Evolutionary conservation across 2,797 vertebrate species (phyloP).

Genomic region (Paratrypauchen microcephalus): DNA sequence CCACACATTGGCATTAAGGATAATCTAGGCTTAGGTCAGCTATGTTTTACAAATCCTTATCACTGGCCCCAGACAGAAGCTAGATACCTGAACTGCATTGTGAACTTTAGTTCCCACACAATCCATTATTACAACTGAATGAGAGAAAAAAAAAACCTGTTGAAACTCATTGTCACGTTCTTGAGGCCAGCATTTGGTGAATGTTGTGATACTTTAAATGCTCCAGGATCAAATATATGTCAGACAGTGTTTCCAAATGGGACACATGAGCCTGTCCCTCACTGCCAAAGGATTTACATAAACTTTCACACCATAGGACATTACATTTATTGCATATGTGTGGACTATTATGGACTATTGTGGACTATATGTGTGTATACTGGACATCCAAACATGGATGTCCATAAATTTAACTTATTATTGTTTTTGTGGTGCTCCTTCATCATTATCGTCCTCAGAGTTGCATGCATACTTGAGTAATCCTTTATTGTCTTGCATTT

Average conservation of each 20-base stretch:
- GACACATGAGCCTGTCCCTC: constrained; percentile 16
- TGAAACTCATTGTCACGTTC: constrained; percentile 55
- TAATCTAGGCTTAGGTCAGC: constrained; percentile 35
- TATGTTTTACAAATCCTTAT: constrained; percentile 44
- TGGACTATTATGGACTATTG: too few relatives aligned
- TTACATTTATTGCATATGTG: constrained; percentile 5
- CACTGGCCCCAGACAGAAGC: constrained; percentile 37
- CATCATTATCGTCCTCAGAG: too few relatives aligned
- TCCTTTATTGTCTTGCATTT: too few relatives aligned
- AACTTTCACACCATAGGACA: constrained; percentile 9
- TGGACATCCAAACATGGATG: not conserved
- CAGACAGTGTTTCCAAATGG: constrained; percentile 42
- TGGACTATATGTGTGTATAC: too few relatives aligned
- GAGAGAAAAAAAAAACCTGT: constrained; percentile 19
- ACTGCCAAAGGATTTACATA: constrained; percentile 2
- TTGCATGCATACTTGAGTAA: too few relatives aligned
- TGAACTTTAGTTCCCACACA: constrained; percentile 35
- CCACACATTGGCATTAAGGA: constrained; percentile 22
- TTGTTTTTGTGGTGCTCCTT: too few relatives aligned
- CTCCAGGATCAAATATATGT: constrained; percentile 41
- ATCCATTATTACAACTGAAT: constrained; percentile 34
- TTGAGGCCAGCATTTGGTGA: constrained; percentile 53
- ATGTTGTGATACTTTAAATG: constrained; percentile 54
- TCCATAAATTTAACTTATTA: too few relatives aligned
- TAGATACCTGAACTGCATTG: constrained; percentile 31